Evolutionary conservation across 2,113 vertebrate genomes (phyloP).

Genomic region (Eurystomus gularis): DNA sequence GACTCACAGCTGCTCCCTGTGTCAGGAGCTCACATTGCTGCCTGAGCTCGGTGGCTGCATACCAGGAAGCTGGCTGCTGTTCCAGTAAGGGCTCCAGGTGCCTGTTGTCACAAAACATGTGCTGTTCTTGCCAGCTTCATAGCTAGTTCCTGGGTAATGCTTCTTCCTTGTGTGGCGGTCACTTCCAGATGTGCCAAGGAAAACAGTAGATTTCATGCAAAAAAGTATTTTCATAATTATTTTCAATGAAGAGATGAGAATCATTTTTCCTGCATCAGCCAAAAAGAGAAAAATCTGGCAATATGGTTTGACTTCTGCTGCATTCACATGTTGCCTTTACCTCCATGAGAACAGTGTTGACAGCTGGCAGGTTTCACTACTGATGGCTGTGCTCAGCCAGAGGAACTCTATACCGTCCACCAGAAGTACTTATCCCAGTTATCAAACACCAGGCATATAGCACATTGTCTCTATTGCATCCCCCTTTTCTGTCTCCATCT

Average conservation of each 20-base stretch:
- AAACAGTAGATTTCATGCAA: background rate
- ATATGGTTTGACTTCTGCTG: background rate
- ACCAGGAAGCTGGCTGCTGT: background rate
- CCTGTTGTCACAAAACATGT: background rate
- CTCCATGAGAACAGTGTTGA: background rate
- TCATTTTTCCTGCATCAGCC: background rate
- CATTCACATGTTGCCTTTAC: background rate
- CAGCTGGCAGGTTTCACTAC: background rate
- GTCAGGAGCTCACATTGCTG: background rate
- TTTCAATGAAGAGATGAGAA: background rate
- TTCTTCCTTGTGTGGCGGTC: background rate
- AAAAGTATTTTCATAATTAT: background rate
- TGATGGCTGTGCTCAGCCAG: background rate
- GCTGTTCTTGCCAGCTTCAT: background rate
- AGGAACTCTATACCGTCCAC: background rate
- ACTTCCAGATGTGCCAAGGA: background rate
- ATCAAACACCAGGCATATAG: background rate
- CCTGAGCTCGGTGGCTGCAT: background rate
- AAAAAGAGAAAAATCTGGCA: background rate
- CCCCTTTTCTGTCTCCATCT: background rate
- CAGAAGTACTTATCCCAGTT: background rate
- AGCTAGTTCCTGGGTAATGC: background rate
- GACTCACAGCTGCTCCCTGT: background rate
- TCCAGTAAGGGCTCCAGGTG: background rate
- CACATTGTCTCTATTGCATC: accelerated